Percentiles rank a stretch among this genome's conserved stretches.
Conservation (phyloP, 2,888 invertebrate genomes). For the Luffia ferchaultella region DNA sequence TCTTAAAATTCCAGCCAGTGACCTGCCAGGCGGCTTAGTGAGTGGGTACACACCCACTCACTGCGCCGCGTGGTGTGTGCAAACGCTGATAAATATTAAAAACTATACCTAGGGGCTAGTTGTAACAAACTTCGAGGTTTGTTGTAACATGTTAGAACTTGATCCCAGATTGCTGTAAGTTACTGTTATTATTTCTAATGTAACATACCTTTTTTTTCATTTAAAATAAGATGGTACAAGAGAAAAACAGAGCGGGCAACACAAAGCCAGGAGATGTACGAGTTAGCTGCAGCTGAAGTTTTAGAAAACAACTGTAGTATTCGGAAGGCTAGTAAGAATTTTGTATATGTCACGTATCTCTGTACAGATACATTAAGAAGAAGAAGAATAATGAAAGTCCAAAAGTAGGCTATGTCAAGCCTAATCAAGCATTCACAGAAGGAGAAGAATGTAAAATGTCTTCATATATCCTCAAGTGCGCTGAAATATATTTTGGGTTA, state of each 20-base stretch:
- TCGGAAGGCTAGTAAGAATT: conserved; percentile 11
- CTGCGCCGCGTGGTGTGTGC: too few species aligned
- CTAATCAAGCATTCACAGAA: conserved; percentile 10
- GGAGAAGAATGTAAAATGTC: conserved; percentile 10
- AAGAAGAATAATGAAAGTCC: conserved; percentile 11
- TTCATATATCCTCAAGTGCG: conserved; percentile 11
- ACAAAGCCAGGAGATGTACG: conserved; percentile 14
- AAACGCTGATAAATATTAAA: conserved; percentile 10
- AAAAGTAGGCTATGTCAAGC: conserved; percentile 13
- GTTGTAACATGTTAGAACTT: conserved; percentile 10
- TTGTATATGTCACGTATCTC: conserved; percentile 10
- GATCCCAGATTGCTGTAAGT: conserved; percentile 3
- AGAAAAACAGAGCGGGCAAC: conserved; percentile 16
- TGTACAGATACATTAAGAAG: conserved; percentile 12
- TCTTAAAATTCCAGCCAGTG: conserved; percentile 9
- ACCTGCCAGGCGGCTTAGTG: conserved; percentile 8
- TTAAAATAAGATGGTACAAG: conserved; percentile 13
- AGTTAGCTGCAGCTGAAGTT: conserved; percentile 15
- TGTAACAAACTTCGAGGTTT: conserved; percentile 1
- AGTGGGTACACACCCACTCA: too few species aligned
- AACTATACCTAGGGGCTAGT: conserved; percentile 8
- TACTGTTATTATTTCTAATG: not conserved
- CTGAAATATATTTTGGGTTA: conserved; percentile 9
- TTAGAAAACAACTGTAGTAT: conserved; percentile 13
- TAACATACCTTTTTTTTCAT: conserved; percentile 3